Percentiles rank a stretch among this genome's conserved stretches.
Conservation (phyloP, 2,797 vertebrate species). For the Crax fasciolata region DNA sequence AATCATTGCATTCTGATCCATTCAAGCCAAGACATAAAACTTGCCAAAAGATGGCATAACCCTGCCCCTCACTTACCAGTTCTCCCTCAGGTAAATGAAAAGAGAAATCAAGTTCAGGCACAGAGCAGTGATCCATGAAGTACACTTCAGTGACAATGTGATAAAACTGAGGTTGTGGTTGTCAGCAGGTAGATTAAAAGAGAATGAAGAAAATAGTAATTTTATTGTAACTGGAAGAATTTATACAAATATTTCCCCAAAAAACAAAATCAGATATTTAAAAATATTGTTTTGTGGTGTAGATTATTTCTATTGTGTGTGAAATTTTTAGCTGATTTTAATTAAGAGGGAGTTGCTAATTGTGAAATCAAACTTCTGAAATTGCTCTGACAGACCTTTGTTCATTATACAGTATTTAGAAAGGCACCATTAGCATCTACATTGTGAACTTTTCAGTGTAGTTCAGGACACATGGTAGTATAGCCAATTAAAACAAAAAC, state of each 20-base stretch:
- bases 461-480: conserved; percentile 80
- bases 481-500: conserved; percentile 86
- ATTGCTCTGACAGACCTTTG: conserved; percentile 82
- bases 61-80: conserved; percentile 6
- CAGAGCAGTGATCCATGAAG: conserved; percentile 40
- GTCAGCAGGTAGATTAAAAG: conserved; percentile 16
- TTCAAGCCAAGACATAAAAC: background rate
- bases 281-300: background rate
- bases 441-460: conserved; percentile 84
- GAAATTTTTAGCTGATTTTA: conserved; percentile 25
- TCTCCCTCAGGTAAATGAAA: conserved; percentile 30
- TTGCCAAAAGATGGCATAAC: background rate
- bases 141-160: conserved; percentile 23
- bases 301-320: background rate
- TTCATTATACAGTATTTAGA: conserved; percentile 84
- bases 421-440: conserved; percentile 82
- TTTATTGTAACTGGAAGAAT: background rate
- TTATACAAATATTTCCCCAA: background rate
- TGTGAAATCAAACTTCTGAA: conserved; percentile 79
- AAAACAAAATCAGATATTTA: rapidly evolving
- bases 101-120: conserved; percentile 26
- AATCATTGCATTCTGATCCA: background rate
- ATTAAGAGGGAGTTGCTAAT: conserved; percentile 75
- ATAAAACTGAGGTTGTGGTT: conserved; percentile 31
- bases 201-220: background rate